Percentiles rank a stretch among this genome's conserved stretches.
Evolutionary conservation across 2,888 invertebrate species (phyloP).

Genomic region (Piscicola geometra): DNA sequence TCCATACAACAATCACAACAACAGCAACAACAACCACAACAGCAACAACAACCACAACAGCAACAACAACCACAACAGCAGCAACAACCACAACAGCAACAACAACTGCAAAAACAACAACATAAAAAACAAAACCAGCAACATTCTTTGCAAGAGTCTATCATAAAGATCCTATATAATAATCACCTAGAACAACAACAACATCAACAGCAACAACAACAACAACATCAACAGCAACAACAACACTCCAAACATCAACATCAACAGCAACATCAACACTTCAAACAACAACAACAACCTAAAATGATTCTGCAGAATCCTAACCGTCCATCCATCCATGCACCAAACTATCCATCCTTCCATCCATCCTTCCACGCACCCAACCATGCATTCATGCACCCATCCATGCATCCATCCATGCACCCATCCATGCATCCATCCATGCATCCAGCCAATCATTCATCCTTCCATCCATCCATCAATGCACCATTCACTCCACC

Average conservation of each 20-base stretch:
- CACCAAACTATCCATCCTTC: too few relatives aligned
- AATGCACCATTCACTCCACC: background rate
- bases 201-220: background rate
- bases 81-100: background rate
- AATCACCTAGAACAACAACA: too few relatives aligned
- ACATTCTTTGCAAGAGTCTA: background rate
- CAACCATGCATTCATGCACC: conserved; percentile 12
- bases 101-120: background rate
- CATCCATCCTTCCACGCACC: background rate
- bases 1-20: too few relatives aligned
- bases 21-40: too few relatives aligned
- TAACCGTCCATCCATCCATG: background rate
- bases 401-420: background rate
- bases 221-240: background rate
- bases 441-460: background rate
- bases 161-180: too few relatives aligned
- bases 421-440: conserved; percentile 11
- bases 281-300: background rate
- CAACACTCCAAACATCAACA: background rate
- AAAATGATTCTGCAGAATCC: background rate
- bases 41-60: too few relatives aligned
- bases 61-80: too few relatives aligned
- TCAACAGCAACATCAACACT: background rate
- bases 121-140: background rate
- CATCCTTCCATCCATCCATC: background rate